Percentiles rank a stretch among this genome's conserved stretches.
These are phyloP conservation scores for Helicoverpa armigera DNA, from an alignment of 1,140 invertebrate genomes.

Conservation along the genomic window DNA sequence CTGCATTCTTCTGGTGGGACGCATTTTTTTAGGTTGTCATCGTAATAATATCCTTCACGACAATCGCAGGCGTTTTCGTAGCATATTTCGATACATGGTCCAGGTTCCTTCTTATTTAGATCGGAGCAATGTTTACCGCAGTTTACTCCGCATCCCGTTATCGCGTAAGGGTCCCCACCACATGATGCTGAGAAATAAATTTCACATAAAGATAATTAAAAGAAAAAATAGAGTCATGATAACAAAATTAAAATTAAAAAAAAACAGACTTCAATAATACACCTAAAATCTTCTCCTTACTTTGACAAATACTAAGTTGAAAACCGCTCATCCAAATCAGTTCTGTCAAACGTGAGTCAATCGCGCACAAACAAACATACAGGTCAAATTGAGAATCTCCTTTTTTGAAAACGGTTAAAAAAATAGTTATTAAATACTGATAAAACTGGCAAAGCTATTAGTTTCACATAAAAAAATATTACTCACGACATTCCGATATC, in stretches of 20 bases:
- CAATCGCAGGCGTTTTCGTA: slow-evolving; percentile 58
- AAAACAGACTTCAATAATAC: too few species aligned
- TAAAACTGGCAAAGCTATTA: too few species aligned
- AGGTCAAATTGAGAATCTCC: too few species aligned
- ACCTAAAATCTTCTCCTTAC: too few species aligned
- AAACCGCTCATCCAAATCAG: too few species aligned
- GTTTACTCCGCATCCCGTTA: slow-evolving; percentile 53
- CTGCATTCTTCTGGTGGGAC: slow-evolving; percentile 55
- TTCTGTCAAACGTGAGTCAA: too few species aligned
- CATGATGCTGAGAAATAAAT: slow-evolving; percentile 49
- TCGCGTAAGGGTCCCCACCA: slow-evolving; percentile 58
- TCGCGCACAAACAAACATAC: too few species aligned
- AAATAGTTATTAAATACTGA: too few species aligned
- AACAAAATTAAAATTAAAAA: too few species aligned
- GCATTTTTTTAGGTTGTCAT: slow-evolving; percentile 52
- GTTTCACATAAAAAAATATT: neutral
- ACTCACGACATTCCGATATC: slow-evolving; percentile 49
- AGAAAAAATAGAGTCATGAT: too few species aligned
- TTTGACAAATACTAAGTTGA: too few species aligned
- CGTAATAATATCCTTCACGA: slow-evolving; percentile 46
- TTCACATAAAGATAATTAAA: neutral
- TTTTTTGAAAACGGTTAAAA: too few species aligned
- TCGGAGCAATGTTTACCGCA: slow-evolving; percentile 56
- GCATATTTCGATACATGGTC: slow-evolving; percentile 42
- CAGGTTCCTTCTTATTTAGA: slow-evolving; percentile 40